Conservation (phyloP, 2,113 vertebrate genomes). For the Myiozetetes cayanensis region DNA sequence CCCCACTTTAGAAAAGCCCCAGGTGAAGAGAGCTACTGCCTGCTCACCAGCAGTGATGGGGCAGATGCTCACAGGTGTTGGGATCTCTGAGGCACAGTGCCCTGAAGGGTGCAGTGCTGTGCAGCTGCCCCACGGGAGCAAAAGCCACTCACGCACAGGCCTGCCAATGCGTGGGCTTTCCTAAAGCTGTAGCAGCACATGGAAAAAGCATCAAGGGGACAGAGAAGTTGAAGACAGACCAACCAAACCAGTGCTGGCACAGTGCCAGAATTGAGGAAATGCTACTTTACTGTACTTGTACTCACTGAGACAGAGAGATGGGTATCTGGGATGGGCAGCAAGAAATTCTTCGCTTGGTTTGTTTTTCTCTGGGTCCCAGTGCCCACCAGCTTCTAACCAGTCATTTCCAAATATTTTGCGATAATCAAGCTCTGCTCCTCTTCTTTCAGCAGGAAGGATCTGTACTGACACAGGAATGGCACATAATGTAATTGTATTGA, state of each 20-base stretch:
- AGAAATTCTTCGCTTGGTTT: constrained; percentile 77
- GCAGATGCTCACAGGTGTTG: background rate
- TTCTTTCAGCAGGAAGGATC: constrained; percentile 81
- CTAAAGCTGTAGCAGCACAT: background rate
- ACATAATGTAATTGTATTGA: background rate
- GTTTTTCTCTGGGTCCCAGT: constrained; percentile 71
- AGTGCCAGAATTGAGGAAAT: background rate
- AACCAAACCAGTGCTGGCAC: background rate
- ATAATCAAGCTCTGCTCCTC: constrained; percentile 92
- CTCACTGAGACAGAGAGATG: constrained; percentile 84
- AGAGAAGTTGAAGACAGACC: background rate
- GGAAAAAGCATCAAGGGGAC: background rate
- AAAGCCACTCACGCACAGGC: background rate
- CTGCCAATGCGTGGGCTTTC: background rate
- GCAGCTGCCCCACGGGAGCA: background rate
- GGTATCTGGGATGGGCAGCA: constrained; percentile 84
- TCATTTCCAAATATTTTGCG: constrained; percentile 87
- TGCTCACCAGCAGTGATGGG: background rate
- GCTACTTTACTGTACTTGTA: background rate
- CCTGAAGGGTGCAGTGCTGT: accelerated
- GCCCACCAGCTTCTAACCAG: constrained; percentile 86
- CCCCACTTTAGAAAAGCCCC: background rate
- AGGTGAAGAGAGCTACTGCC: background rate
- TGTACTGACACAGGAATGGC: constrained; percentile 41
- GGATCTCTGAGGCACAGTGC: background rate